Evolutionary conservation across 2,888 invertebrate species (phyloP), one percentile per base, ranked within the genome.

Genomic region (Dryococelus australis): DNA sequence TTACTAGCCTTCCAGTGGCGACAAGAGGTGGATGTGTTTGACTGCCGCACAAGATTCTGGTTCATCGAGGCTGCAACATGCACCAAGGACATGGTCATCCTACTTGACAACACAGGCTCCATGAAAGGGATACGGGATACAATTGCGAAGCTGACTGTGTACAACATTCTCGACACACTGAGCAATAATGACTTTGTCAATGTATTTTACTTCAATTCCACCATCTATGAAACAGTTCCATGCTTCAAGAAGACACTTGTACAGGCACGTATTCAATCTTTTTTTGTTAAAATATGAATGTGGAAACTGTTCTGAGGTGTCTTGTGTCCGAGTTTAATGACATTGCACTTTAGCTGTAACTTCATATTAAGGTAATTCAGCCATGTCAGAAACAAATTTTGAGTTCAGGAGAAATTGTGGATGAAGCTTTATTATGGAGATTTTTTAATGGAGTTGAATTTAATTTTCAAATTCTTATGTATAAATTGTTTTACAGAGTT

Each of bases 161-260:
- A 95, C 88, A 96, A 97, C 80, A 96, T 99, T 88, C 92, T 99
- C 90, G 97, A 98, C 89, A 99, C 99, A 0, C 95, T 99, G 85
- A 98, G 98, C 12, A 99, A 99, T 92, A 99, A 99, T 92, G 99
- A 99, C 92, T 99, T 97, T 92, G 97, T 99, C 87, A 99, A 99
- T 91, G 96, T 99, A 47, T 95, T 97, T 90, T 95, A 95, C 91
- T 97, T 97, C 90, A 95, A 96, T 81, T 94, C 94, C 43, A 91
- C 93, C 0, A 95, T 96, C 0, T 92, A 94, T 12, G 96, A 96
- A 90, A 43, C 43, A 16, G 94, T 98, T 9, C 94, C 95, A 0
- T 99, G 99, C 92, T 98, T 98, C 92, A 94, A 95, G 89, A 95
- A 96, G 87, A 95, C 95, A 85, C 93, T 99, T 26, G 97, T 99